Evolutionary conservation across 2,888 invertebrate species (phyloP).

Genomic region (Phanerotoma sp.): DNA sequence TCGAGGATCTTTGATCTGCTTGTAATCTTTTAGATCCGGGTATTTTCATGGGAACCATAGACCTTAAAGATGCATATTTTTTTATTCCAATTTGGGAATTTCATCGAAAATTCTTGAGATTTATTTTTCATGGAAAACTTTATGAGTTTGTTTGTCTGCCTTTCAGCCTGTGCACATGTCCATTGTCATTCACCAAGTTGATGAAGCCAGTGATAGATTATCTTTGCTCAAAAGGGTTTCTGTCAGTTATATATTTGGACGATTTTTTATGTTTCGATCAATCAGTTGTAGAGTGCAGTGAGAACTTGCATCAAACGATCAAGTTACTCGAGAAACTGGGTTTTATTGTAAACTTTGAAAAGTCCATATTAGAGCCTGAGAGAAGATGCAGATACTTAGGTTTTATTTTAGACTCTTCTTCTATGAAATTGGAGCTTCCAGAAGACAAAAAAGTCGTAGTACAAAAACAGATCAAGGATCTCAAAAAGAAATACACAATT

Average conservation of each 20-base stretch:
- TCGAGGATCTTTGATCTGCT: slow-evolving; percentile 5
- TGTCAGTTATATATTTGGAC: slow-evolving; percentile 9
- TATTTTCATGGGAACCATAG: neutral
- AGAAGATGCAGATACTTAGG: slow-evolving; percentile 22
- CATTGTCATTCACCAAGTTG: neutral
- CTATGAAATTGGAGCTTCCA: slow-evolving; percentile 21
- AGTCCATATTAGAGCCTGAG: slow-evolving; percentile 17
- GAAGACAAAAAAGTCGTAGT: slow-evolving; percentile 13
- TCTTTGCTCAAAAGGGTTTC: neutral
- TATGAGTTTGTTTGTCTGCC: neutral
- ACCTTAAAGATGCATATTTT: slow-evolving; percentile 3
- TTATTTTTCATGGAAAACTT: neutral
- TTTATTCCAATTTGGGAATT: neutral
- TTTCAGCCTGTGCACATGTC: neutral
- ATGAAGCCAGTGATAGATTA: slow-evolving; percentile 6
- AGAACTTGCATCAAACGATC: slow-evolving; percentile 6
- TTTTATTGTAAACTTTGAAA: slow-evolving; percentile 18
- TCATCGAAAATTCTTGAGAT: slow-evolving; percentile 7
- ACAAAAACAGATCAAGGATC: neutral
- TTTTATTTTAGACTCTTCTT: slow-evolving; percentile 15
- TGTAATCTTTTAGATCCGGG: neutral
- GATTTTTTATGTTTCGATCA: slow-evolving; percentile 6
- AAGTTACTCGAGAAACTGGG: slow-evolving; percentile 14
- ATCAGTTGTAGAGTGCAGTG: slow-evolving; percentile 1
- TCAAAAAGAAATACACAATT: slow-evolving; percentile 9